Evolutionary conservation across 2,888 invertebrate genomes (phyloP).

Genomic region (Nymphalis polychloros): DNA sequence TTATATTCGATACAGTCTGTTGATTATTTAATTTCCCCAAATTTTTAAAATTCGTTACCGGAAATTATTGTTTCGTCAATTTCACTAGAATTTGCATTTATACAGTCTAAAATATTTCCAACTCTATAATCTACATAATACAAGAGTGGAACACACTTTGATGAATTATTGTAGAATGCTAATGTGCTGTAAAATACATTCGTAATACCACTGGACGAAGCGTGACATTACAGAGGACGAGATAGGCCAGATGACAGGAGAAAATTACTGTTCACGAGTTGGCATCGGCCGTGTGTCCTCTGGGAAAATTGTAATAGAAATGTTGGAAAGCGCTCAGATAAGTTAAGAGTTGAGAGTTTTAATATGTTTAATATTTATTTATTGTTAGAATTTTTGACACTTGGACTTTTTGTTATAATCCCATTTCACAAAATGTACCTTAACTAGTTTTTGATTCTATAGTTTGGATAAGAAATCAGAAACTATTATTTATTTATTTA

Average conservation of each 20-base stretch:
- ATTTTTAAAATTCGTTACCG: too few relatives aligned
- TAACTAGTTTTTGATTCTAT: too few relatives aligned
- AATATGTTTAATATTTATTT: too few relatives aligned
- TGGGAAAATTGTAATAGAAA: conserved; percentile 14
- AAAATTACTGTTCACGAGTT: conserved; percentile 49
- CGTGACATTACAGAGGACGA: conserved; percentile 34
- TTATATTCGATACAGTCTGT: too few relatives aligned
- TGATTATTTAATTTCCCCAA: too few relatives aligned
- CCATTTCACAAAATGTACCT: too few relatives aligned
- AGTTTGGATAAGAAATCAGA: too few relatives aligned
- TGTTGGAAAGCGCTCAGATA: not conserved
- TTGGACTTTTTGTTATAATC: not conserved
- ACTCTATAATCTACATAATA: not conserved
- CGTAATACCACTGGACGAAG: not conserved
- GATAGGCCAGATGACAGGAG: conserved; percentile 44
- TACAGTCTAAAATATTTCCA: too few relatives aligned
- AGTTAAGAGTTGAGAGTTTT: too few relatives aligned
- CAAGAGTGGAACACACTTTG: not conserved
- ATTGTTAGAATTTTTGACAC: not conserved
- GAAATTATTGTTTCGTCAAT: too few relatives aligned
- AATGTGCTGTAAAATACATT: conserved; percentile 8
- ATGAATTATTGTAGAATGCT: conserved; percentile 11
- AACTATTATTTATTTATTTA: too few relatives aligned
- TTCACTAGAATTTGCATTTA: too few relatives aligned
- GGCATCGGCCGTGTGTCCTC: conserved; percentile 28